Evolutionary conservation across 2,797 vertebrate species (phyloP).

Genomic region (Somateria mollissima): DNA sequence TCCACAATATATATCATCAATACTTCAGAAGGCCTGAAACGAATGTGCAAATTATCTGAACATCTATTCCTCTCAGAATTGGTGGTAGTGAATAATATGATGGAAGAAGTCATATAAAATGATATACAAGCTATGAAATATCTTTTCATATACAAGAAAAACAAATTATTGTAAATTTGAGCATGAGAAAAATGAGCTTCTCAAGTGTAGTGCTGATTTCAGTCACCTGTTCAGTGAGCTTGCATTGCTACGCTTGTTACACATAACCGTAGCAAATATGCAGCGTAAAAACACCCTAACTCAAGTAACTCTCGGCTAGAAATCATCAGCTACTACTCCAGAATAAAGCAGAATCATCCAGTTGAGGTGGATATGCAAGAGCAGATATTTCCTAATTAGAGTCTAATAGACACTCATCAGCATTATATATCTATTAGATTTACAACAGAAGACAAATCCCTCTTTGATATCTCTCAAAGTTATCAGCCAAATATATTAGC

Average conservation of each 20-base stretch:
- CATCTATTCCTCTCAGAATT: not conserved
- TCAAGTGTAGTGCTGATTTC: not conserved
- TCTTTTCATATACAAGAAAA: not conserved
- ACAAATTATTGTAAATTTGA: not conserved
- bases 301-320: not conserved
- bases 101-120: not conserved
- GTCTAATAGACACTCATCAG: slow-evolving; percentile 2
- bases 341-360: not conserved
- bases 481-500: not conserved
- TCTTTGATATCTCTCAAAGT: not conserved
- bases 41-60: not conserved
- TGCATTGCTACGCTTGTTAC: not conserved
- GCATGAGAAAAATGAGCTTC: not conserved
- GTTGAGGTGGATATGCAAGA: not conserved
- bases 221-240: not conserved
- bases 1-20: not conserved
- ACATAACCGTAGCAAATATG: not conserved
- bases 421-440: not conserved
- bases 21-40: not conserved
- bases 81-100: not conserved
- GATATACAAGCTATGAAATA: not conserved
- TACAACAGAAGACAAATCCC: not conserved
- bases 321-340: not conserved
- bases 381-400: slow-evolving; percentile 30
- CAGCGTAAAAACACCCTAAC: not conserved